Base-by-base conservation (phyloP, 1,140 invertebrate species). In the Drosophila jambulina region DNA sequence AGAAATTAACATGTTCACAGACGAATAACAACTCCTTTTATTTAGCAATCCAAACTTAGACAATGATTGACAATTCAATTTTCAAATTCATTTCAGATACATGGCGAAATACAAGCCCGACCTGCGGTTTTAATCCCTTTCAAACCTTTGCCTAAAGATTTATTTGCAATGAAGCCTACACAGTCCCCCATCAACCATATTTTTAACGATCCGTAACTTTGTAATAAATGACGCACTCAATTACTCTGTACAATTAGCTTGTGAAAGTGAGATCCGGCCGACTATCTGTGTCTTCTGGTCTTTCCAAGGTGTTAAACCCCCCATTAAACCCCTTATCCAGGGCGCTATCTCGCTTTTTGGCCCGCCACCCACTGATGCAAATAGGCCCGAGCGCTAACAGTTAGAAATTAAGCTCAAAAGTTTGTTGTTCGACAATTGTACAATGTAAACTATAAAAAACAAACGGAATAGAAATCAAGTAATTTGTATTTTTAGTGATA, bases 21-120 rank as follows among this genome's bases (percentile, higher is more conserved):
- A 8, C 7, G n/a, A 17, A 17, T 8, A 40, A 40, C 3, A 40
- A 9, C 17, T n/a, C 7, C n/a, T 2, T 12, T 48, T 4, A 46
- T 25, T 25, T 23, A 23, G 3, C 21, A 15, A 46, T 23, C 2
- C 2, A 21, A 45, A 15, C 1, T 17, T 40, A 3, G 6, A 40
- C 6, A 32, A 9, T 2, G 10, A 32, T 10, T 2, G 1, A 32
- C 10, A 2, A 32, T 9, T 32, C 0, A 32, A 12, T 32, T 15
- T 10, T 56, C 3, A 8, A 7, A 34, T 88, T 91, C 88, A 91
- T 96, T 96, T 68, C 94, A 98, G 97, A 91, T 97, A 98, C 90
- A 98, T 99, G 94, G 95, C 97, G 85, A 98, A 98, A 93, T 95
- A 96, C 93, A 98, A 98, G 93, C 96, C 97, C n/a, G 97, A 98